phyloP scores from a whole-genome alignment of 2,113 vertebrate species.

The Origma solitaria region DNA sequence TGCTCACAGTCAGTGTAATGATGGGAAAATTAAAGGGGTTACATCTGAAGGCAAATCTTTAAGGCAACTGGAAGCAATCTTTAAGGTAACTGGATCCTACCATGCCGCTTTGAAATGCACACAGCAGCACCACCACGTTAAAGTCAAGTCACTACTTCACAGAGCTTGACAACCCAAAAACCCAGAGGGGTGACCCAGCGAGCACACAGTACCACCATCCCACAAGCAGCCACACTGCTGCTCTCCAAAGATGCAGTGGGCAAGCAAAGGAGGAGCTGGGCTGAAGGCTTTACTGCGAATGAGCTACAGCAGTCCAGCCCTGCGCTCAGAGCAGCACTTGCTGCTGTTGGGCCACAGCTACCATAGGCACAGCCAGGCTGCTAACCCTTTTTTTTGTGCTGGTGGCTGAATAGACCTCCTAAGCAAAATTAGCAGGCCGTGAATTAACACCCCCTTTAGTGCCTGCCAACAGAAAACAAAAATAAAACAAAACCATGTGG shows the following conservation, averaged over 20 bases:
- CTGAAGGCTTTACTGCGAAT: background rate
- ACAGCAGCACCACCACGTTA: background rate
- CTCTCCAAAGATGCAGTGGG: background rate
- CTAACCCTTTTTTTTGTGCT: background rate
- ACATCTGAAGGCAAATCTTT: background rate
- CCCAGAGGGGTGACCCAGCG: background rate
- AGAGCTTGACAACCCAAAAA: background rate
- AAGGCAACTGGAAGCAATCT: no score
- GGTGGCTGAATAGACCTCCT: background rate
- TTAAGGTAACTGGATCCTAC: background rate
- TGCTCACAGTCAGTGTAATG: background rate
- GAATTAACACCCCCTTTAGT: conserved; percentile 32
- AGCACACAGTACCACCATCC: background rate
- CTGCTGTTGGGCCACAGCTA: background rate
- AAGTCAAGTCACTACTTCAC: background rate
- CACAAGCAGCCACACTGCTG: background rate
- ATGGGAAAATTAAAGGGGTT: background rate
- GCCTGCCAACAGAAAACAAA: conserved; percentile 44
- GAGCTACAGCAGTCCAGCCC: background rate
- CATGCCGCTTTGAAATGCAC: background rate
- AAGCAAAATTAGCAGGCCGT: conserved; percentile 12
- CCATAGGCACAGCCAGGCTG: background rate
- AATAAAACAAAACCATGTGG: conserved; percentile 52
- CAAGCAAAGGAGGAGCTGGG: background rate
- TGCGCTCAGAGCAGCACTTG: background rate